Conservation (phyloP, 2,113 vertebrate genomes). For the Syrmaticus mikado region DNA sequence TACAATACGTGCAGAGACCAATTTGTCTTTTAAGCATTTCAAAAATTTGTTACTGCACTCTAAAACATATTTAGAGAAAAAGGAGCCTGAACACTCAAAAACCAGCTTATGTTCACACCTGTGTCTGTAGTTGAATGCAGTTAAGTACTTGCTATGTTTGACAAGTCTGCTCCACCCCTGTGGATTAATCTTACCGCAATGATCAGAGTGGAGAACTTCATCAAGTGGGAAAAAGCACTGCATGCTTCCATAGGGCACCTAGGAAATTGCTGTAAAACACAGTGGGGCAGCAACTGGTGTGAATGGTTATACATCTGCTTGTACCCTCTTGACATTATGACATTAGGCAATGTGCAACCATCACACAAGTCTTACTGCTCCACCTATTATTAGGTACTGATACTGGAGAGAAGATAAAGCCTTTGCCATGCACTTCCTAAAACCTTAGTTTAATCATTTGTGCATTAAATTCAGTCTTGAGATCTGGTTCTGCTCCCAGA, state of each 20-base stretch:
- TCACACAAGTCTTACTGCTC: not conserved
- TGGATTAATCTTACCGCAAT: not conserved
- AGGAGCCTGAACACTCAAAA: not conserved
- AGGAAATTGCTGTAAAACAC: fast-evolving
- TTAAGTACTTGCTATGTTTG: not conserved
- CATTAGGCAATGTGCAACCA: not conserved
- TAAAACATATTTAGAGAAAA: not conserved
- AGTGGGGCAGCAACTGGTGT: not conserved
- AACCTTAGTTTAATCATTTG: fast-evolving
- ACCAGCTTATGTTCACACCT: not conserved
- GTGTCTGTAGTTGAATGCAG: not conserved
- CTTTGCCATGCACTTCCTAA: not conserved
- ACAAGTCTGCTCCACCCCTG: not conserved
- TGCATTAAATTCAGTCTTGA: not conserved
- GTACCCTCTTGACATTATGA: not conserved
- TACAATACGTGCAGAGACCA: not conserved
- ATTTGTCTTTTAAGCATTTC: not conserved
- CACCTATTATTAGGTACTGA: not conserved
- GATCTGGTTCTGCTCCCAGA: not conserved
- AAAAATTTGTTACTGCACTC: not conserved
- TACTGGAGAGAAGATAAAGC: not conserved
- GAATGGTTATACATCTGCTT: not conserved
- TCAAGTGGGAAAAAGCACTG: fast-evolving
- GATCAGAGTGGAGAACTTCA: not conserved
- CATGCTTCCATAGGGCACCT: not conserved